Base-by-base conservation (phyloP, 2,113 vertebrate species). In the Phoxinus phoxinus region DNA sequence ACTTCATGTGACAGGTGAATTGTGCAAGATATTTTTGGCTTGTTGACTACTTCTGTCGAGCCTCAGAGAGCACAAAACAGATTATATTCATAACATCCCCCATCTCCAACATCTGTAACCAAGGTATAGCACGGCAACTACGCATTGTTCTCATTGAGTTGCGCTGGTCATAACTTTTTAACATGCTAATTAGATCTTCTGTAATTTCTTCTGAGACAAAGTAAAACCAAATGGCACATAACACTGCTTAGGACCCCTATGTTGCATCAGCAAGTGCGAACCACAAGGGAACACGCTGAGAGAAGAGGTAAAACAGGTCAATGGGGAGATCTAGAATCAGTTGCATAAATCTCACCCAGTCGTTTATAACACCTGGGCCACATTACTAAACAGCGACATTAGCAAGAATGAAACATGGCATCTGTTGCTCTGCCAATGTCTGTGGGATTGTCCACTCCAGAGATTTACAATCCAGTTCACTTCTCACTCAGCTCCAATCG, bases 391-490 rank as follows among this genome's bases (percentile, higher is more conserved):
- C 63, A 80, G 56, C 23, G 76, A 27, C 63, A 76, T 35, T 84
- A 80, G 35, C 65, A 44, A 37, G 27, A 85, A 53, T 81, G 78
- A 81, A 77, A 74, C n/a, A 48, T 30, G 3, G 25, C 23, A 23
- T 84, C 58, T 75, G 51, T 59, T 76, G 32, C 65, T 79, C 56
- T 83, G 74, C 63, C 25, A 77, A 27, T 87, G 48, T 51, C 63
- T 67, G 67, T 21, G 46, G 76, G 46, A 37, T 37, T 37, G 6
- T 51, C 72, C 7, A 17, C 46, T 17, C n/a, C 30, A 67, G 81
- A 84, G 86, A 88, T 87, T 73, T 85, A 85, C 61, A 77, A 67
- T 59, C 48, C 41, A 48, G 48, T 56, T 59, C 6, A 71, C 27
- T 87, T 84, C 85, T 59, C 53, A 74, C 51, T 65, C 17, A 78